Percentiles rank a stretch among this genome's conserved stretches.
Conservation (phyloP, 1,140 invertebrate genomes). For the Drosophila pseudoananassae region DNA sequence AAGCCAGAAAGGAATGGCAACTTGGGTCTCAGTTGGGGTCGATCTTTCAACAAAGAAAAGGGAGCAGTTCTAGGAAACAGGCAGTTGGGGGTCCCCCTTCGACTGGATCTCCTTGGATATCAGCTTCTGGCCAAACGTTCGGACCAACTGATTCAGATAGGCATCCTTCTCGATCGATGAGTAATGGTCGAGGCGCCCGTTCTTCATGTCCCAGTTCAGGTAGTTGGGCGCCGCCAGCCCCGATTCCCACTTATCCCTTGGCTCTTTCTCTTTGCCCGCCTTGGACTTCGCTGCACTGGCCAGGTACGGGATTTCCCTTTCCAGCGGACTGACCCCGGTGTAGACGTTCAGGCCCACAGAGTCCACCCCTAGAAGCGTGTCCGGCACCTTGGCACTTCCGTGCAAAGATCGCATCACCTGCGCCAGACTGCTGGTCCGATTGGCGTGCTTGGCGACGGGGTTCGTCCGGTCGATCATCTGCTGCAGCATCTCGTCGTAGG, state of each 20-base stretch:
- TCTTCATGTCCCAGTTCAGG: conserved; percentile 52
- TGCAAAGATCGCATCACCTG: neutral
- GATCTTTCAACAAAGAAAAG: neutral
- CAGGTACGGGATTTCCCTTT: neutral
- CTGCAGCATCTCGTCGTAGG: conserved; percentile 29
- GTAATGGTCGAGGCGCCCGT: conserved; percentile 23
- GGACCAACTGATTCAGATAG: conserved; percentile 52
- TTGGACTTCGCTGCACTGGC: neutral
- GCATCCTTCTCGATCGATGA: conserved; percentile 36
- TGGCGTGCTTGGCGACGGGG: neutral
- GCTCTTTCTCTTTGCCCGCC: neutral
- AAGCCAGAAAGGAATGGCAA: neutral
- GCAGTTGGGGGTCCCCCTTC: neutral
- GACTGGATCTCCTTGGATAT: conserved; percentile 5
- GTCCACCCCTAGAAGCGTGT: neutral
- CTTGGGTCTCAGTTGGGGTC: neutral
- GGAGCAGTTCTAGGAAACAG: neutral
- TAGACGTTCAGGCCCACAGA: neutral
- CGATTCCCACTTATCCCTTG: neutral
- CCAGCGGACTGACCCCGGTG: neutral
- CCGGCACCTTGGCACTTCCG: neutral
- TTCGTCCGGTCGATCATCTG: conserved; percentile 39
- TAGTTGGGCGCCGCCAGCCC: conserved; percentile 41
- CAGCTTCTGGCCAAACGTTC: conserved; percentile 28
- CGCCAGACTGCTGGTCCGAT: neutral